A percentile compares a stretch with the other conserved stretches of the same genome.
Evolutionary conservation across 2,888 invertebrate genomes (phyloP).

Genomic region (Amphiduros pacificus): DNA sequence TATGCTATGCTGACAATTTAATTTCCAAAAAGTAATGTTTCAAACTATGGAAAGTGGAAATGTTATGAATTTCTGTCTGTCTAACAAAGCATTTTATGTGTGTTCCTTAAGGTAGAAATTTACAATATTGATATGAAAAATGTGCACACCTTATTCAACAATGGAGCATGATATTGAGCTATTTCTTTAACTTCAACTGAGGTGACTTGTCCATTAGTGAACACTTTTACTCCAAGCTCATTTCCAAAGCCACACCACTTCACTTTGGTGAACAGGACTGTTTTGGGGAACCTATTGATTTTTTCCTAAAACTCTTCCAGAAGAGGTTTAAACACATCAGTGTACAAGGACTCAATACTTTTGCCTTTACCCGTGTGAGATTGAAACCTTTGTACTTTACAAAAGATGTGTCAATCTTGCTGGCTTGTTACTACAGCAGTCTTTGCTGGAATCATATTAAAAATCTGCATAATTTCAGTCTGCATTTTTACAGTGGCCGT

Average conservation of each 20-base stretch:
- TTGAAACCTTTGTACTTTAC: too few species aligned
- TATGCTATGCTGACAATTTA: too few species aligned
- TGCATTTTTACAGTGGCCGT: slow-evolving; percentile 23
- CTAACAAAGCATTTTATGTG: too few species aligned
- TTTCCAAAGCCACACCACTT: slow-evolving; percentile 10
- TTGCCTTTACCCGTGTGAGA: background rate
- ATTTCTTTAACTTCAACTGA: background rate
- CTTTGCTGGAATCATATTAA: background rate
- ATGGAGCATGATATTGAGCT: slow-evolving; percentile 5
- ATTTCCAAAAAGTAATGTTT: too few species aligned
- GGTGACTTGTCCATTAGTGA: background rate
- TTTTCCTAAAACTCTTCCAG: background rate
- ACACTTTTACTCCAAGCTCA: background rate
- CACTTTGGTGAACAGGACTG: background rate
- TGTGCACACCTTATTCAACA: slow-evolving; percentile 3
- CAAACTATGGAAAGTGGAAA: too few species aligned
- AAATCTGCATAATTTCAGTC: background rate
- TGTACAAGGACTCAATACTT: background rate
- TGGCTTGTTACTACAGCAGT: too few species aligned
- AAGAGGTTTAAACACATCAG: background rate
- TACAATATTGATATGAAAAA: too few species aligned
- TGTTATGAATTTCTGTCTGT: too few species aligned
- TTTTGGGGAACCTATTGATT: background rate
- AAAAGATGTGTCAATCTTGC: too few species aligned
- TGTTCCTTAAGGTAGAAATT: too few species aligned